phyloP scores from a whole-genome alignment of 2,113 vertebrate genomes.

The Eonycteris spelaea region DNA sequence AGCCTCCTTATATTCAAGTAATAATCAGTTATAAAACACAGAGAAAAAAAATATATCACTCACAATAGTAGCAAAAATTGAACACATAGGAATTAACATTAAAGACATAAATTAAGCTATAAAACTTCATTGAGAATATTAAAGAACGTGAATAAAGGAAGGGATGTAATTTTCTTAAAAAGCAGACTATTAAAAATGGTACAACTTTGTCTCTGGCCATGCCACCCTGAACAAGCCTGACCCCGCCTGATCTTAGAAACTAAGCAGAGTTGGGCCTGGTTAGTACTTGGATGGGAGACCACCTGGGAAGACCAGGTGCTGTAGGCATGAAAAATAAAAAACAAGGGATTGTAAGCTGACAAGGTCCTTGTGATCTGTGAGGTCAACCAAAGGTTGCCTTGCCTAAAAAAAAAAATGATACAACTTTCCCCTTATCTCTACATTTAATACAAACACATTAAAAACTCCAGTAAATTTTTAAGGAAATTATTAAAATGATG shows the following conservation, averaged over 20 bases:
- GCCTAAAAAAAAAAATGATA: neutral
- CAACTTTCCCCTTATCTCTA: neutral
- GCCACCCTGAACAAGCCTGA: too few relatives aligned
- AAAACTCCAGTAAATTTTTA: neutral
- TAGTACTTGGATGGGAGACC: too few relatives aligned
- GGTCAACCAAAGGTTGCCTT: too few relatives aligned
- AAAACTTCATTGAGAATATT: conserved; percentile 13
- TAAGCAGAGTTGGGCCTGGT: too few relatives aligned
- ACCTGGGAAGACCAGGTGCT: too few relatives aligned
- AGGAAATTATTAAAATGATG: neutral
- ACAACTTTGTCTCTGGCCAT: neutral
- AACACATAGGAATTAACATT: neutral
- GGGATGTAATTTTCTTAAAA: neutral
- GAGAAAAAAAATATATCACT: neutral
- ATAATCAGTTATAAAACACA: neutral
- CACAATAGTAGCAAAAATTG: neutral
- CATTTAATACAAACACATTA: neutral
- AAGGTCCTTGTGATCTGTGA: too few relatives aligned
- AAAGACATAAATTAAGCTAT: neutral
- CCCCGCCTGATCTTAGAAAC: too few relatives aligned
- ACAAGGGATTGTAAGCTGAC: too few relatives aligned
- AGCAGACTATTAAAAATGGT: neutral
- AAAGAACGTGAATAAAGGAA: neutral
- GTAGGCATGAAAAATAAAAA: too few relatives aligned
- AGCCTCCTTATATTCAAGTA: conserved; percentile 17